A percentile compares a stretch with the other conserved stretches of the same genome.
Evolutionary conservation across 2,113 vertebrate species (phyloP).

Genomic region (Passer montanus): DNA sequence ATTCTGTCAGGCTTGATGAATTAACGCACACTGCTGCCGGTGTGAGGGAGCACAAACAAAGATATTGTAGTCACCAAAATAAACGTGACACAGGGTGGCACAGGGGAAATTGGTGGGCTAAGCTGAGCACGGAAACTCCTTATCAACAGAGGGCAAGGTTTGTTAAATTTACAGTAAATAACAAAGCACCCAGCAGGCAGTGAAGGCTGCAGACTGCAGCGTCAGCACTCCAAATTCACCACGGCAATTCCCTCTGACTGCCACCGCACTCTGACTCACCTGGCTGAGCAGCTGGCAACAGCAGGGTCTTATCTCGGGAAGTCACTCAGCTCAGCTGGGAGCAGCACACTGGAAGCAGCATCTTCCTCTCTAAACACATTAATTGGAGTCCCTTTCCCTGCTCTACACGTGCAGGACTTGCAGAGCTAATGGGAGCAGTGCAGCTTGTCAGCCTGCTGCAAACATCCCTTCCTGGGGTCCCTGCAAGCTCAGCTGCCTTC

Average conservation of each 20-base stretch:
- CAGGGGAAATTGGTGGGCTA: not conserved
- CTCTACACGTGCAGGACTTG: not conserved
- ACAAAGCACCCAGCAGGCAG: not conserved
- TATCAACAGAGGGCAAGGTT: conserved; percentile 49
- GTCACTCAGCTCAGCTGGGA: conserved; percentile 28
- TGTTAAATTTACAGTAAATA: not conserved
- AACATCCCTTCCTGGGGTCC: not conserved
- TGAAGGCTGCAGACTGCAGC: conserved; percentile 13
- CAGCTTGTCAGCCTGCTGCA: not conserved
- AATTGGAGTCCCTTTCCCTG: not conserved
- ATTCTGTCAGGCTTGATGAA: not conserved
- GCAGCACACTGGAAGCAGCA: not conserved
- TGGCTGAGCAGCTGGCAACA: not conserved
- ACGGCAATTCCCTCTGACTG: conserved; percentile 20
- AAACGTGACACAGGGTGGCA: not conserved
- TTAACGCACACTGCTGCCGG: not conserved
- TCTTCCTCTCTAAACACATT: conserved; percentile 10
- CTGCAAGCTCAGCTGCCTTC: not conserved
- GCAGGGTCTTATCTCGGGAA: conserved; percentile 48
- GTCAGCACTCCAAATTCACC: conserved; percentile 43
- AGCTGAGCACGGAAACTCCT: conserved; percentile 13
- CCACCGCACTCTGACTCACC: not conserved
- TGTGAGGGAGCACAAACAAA: not conserved
- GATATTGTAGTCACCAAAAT: not conserved
- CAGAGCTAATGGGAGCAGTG: not conserved